Base-by-base conservation (phyloP, 2,888 invertebrate genomes). In the Melanargia galathea region DNA sequence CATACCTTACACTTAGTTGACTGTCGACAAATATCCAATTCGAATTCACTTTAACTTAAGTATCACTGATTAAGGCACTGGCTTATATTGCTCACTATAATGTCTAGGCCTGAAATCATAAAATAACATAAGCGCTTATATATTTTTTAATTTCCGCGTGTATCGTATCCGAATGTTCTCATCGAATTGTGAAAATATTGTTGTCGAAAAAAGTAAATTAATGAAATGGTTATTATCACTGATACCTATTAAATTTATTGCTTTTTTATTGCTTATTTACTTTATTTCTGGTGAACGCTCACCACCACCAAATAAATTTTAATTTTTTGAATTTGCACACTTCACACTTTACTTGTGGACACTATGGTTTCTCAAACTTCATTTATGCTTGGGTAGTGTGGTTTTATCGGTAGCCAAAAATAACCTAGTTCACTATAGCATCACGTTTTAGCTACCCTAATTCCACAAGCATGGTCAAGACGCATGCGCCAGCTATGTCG, bases 401-500 rank as follows among this genome's bases (percentile, higher is more conserved):
- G 65, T 57, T 60, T 60, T 66, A 49, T 43, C 51, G 43, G 45
- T 58, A 54, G 30, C 58, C 61, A 65, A 67, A 67, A 67, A 61
- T 62, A 35, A 56, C 63, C 61, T 63, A 65, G 16, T 59, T 51
- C 43, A 66, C 64, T 54, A 66, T 60, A 52, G 40, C 55, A 43
- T 66, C 59, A 64, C 60, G 38, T 55, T 63, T 16, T 61, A 33
- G 48, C 60, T 62, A 63, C 59, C 51, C 62, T 67, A 64, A 62
- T 61, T 48, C 43, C 43, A 62, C 54, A 55, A 58, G 43, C 58
- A 64, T 58, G n/a, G 43, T 45, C 38, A 60, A 46, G 64, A 63
- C 67, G 67, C 73, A 67, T 67, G 73, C 77, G 75, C 74, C 70
- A 62, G 73, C 75, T 62, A 60, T 67, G 58, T 69, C 74, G 69